Conservation (phyloP, 2,888 invertebrate species). For the Torymus auratus region DNA sequence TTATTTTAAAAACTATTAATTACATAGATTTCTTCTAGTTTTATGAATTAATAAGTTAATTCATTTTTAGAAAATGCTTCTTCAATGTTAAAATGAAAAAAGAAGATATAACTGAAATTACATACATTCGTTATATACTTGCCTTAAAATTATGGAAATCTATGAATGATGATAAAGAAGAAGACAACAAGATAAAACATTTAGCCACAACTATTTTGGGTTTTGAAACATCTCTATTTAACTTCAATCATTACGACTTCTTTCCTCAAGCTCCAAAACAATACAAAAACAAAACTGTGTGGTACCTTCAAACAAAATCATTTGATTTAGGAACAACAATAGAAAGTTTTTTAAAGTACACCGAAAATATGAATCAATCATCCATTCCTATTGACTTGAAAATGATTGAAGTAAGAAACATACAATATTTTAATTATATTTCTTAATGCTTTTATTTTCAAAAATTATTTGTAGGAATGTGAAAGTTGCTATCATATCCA, state of each 20-base stretch:
- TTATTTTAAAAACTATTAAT: too few species aligned
- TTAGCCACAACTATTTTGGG: conserved; percentile 67
- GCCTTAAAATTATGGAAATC: conserved; percentile 71
- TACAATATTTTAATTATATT: neutral
- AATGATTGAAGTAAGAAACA: conserved; percentile 14
- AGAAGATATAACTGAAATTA: conserved; percentile 62
- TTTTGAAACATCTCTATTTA: conserved; percentile 63
- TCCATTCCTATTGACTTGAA: neutral
- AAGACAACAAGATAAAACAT: conserved; percentile 65
- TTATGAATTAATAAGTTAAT: conserved; percentile 13
- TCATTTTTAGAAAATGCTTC: conserved; percentile 67
- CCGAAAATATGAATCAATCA: conserved; percentile 54
- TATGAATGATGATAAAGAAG: conserved; percentile 62
- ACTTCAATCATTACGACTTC: conserved; percentile 62
- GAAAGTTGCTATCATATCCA: conserved; percentile 28
- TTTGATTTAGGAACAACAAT: conserved; percentile 66
- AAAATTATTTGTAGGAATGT: conserved; percentile 14
- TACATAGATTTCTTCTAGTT: too few species aligned
- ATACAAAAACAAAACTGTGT: conserved; percentile 64
- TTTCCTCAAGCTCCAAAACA: conserved; percentile 63
- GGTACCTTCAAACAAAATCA: conserved; percentile 67
- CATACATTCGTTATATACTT: conserved; percentile 70
- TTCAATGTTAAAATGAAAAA: conserved; percentile 57
- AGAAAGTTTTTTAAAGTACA: conserved; percentile 65
- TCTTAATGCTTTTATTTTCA: neutral